A percentile compares a stretch with the other conserved stretches of the same genome.
Conservation (phyloP, 2,888 invertebrate species). For the Julus scanicus region DNA sequence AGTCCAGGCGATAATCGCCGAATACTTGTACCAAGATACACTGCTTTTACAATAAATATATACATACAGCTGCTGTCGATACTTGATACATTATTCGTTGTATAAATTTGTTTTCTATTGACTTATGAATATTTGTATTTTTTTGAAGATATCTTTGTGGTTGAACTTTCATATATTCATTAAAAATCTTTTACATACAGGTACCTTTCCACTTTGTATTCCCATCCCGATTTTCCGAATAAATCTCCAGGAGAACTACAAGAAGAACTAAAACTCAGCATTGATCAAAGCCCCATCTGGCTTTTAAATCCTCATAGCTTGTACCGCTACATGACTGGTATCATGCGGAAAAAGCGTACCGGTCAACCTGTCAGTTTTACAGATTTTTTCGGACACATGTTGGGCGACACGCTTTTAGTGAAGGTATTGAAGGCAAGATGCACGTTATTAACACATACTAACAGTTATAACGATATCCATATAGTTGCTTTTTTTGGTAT, state of each 20-base stretch:
- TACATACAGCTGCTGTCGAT: no score
- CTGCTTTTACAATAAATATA: no score
- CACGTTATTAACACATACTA: slow-evolving; percentile 1
- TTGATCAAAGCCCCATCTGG: slow-evolving; percentile 65
- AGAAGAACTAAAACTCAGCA: slow-evolving; percentile 65
- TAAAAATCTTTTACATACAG: slow-evolving; percentile 60
- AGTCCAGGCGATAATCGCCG: no score
- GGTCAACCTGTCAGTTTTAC: slow-evolving; percentile 69
- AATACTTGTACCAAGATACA: no score
- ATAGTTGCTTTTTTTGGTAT: background rate
- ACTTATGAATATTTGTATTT: background rate
- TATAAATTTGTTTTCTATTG: background rate
- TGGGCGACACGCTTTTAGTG: slow-evolving; percentile 67
- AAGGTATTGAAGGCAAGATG: slow-evolving; percentile 62
- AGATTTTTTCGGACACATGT: slow-evolving; percentile 68
- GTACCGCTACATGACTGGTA: slow-evolving; percentile 63
- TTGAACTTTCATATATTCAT: no score
- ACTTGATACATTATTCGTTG: background rate
- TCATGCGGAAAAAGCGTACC: slow-evolving; percentile 64
- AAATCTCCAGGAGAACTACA: slow-evolving; percentile 64
- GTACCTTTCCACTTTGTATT: slow-evolving; percentile 67
- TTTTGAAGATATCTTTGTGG: background rate
- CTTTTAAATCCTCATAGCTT: slow-evolving; percentile 63
- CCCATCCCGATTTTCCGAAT: slow-evolving; percentile 67
- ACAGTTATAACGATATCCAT: background rate